These are phyloP conservation scores for Eupithecia pulchellata DNA, from an alignment of 2,888 invertebrate species.

Conservation along the genomic window DNA sequence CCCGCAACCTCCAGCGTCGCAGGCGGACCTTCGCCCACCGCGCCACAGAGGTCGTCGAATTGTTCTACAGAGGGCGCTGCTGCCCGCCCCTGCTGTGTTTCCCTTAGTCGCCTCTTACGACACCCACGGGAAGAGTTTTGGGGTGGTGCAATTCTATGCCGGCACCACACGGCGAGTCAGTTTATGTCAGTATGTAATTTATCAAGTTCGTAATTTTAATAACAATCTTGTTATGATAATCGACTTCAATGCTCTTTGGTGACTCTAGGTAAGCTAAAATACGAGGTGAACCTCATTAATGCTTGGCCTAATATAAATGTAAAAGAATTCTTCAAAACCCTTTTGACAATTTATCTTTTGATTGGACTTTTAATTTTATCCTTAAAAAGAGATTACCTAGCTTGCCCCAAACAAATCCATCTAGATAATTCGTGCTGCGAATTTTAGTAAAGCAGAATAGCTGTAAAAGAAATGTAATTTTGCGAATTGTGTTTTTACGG, in stretches of 20 bases:
- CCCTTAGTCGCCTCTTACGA: no score
- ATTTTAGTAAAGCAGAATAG: conserved; percentile 55
- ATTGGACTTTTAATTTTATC: conserved; percentile 15
- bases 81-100: no score
- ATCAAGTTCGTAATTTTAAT: background rate
- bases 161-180: no score
- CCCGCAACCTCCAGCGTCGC: no score
- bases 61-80: no score
- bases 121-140: no score
- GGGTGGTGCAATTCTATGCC: no score
- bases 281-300: background rate
- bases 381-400: conserved; percentile 27
- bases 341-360: background rate
- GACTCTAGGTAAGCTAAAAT: background rate
- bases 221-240: no score
- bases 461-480: conserved; percentile 66
- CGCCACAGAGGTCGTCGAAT: no score
- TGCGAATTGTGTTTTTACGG: conserved; percentile 63
- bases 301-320: background rate
- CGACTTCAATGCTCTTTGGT: background rate
- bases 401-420: conserved; percentile 50
- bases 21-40: no score
- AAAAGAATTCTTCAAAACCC: background rate
- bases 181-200: background rate
- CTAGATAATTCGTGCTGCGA: conserved; percentile 54